A percentile compares a stretch with the other conserved stretches of the same genome.
phyloP scores from a whole-genome alignment of 2,797 vertebrate species.

The Typhlichthys subterraneus region DNA sequence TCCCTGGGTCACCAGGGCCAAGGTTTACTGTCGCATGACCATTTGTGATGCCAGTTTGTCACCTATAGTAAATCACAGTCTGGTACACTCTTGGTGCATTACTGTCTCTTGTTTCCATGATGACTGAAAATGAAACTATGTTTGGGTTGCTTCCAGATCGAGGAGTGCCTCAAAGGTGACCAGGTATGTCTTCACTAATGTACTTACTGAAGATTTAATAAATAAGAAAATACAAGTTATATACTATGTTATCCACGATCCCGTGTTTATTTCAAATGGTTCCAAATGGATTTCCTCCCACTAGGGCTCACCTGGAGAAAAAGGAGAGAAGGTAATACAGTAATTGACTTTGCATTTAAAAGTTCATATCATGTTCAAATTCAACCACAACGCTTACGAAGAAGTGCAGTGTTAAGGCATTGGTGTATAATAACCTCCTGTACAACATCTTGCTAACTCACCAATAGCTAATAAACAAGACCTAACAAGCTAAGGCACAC shows the following conservation, averaged over 20 bases:
- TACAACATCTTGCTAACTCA: constrained; percentile 53
- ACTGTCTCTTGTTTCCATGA: constrained; percentile 1
- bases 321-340: constrained; percentile 68
- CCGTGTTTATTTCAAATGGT: background rate
- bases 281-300: constrained; percentile 16
- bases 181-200: constrained; percentile 59
- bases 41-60: constrained; percentile 22
- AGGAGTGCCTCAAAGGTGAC: constrained; percentile 68
- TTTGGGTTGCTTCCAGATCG: constrained; percentile 50
- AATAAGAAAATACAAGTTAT: too few relatives aligned
- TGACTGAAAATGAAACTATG: constrained; percentile 13
- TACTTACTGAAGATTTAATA: background rate
- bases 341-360: background rate
- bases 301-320: constrained; percentile 59
- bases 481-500: background rate
- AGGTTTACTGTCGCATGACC: constrained; percentile 52
- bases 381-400: background rate
- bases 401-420: constrained; percentile 20
- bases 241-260: background rate
- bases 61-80: constrained; percentile 19
- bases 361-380: background rate
- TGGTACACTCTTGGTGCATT: constrained; percentile 1
- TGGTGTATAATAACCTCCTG: constrained; percentile 18
- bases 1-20: constrained; percentile 45
- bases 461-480: constrained; percentile 59